Evolutionary conservation across 2,888 invertebrate genomes (phyloP).

Genomic region (Tineola bisselliella): DNA sequence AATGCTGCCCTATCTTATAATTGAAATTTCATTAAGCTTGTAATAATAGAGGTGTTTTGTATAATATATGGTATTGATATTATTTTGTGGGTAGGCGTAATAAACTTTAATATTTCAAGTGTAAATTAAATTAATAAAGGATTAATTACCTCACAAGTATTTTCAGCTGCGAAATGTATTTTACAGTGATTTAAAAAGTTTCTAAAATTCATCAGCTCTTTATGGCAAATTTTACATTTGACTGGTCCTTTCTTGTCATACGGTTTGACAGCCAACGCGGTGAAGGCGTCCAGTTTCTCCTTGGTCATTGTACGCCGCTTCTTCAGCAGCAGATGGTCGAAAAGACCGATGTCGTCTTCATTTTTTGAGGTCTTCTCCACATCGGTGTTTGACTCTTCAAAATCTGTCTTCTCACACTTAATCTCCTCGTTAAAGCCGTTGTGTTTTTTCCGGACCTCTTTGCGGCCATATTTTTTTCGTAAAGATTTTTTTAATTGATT

Average conservation of each 20-base stretch:
- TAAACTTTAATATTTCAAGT: too few species aligned
- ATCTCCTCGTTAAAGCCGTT: neutral
- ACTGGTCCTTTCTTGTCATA: constrained; percentile 11
- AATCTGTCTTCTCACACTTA: neutral
- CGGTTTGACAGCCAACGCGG: constrained; percentile 10
- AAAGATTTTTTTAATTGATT: neutral
- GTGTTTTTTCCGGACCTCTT: neutral
- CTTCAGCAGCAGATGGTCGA: neutral
- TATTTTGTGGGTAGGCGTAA: too few species aligned
- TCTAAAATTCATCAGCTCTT: constrained; percentile 7
- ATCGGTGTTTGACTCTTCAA: neutral
- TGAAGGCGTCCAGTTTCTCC: constrained; percentile 3
- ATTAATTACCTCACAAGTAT: constrained; percentile 14
- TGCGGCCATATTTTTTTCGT: neutral
- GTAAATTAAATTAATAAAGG: too few species aligned
- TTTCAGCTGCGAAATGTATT: constrained; percentile 16
- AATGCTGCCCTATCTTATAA: too few species aligned
- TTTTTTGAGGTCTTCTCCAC: neutral
- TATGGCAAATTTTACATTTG: constrained; percentile 13
- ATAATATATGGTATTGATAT: too few species aligned
- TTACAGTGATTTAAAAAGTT: constrained; percentile 14
- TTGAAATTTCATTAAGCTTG: too few species aligned
- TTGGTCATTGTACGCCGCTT: constrained; percentile 11
- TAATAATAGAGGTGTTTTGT: too few species aligned
- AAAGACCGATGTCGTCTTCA: neutral